Base-by-base conservation (phyloP, 1,140 invertebrate species). In the Calosoma granatense region DNA sequence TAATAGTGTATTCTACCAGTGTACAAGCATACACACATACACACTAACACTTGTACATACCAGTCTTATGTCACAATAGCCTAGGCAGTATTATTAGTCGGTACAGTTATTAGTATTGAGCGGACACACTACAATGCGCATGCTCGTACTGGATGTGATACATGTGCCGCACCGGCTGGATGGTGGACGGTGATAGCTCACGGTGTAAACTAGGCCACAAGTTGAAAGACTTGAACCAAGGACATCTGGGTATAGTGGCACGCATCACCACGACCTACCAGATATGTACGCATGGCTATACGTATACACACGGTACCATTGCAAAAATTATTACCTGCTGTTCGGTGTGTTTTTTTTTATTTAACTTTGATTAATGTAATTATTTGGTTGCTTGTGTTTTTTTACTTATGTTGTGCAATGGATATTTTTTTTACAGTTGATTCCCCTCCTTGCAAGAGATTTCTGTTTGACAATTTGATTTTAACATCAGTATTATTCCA, bases 211-310 rank as follows among this genome's bases (percentile, higher is more conserved):
- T 69, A 65, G 67, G 67, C 67, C 67, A 69, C 61, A 65, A 68
- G 67, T 69, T 69, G 67, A 69, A 69, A 69, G 67, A 69, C 67
- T 68, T 63, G 58, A 62, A 67, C 66, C 67, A 69, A 69, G 67
- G 67, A 69, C 67, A 69, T 60, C 60, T 60, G 56, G 61, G 60
- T 64, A 47, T 47, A 47, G 41, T 17, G 3, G 15, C 41, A 47
- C 41, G 41, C 41, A 47, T 47, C 41, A 47, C 6, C 41, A 47
- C 41, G 41, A 36, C 26, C 26, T 36, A 36, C 26, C 26, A 36
- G 26, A 36, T 36, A 36, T 36, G 6, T 36, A 36, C 26, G 26
- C 26, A 36, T n/a, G n/a, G 6, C 6, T 9, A n/a, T 36, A 36
- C 26, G 6, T 6, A 9, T 9, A 9, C n/a, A 36, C n/a, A 36